Evolutionary conservation across 2,888 invertebrate species (phyloP).

Genomic region (Synergus itoensis): DNA sequence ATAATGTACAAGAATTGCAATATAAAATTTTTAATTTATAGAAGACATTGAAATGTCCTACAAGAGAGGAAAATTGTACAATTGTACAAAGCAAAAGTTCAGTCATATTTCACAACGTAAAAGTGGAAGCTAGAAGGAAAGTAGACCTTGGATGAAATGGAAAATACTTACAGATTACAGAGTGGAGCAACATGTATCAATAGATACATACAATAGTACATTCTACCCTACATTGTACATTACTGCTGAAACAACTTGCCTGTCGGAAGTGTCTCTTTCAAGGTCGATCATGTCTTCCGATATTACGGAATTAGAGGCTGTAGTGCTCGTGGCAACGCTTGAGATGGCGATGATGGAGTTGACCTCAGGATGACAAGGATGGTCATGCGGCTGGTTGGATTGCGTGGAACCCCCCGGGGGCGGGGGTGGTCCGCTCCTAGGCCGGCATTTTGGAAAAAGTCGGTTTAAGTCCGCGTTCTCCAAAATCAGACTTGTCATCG

Average conservation of each 20-base stretch:
- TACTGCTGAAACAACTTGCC: conserved; percentile 65
- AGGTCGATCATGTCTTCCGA: conserved; percentile 76
- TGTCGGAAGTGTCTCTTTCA: conserved; percentile 75
- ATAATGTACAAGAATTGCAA: too few species aligned
- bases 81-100: neutral
- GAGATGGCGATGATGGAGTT: conserved; percentile 60
- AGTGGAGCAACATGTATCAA: neutral
- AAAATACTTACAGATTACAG: neutral
- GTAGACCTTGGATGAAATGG: conserved; percentile 2
- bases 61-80: neutral
- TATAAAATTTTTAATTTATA: neutral
- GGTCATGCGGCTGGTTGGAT: conserved; percentile 73
- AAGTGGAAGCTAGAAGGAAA: neutral
- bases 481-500: conserved; percentile 78
- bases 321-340: conserved; percentile 62
- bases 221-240: conserved; percentile 10
- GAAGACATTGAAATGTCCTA: neutral
- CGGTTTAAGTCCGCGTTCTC: conserved; percentile 77
- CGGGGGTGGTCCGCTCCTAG: conserved; percentile 75
- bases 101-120: conserved; percentile 4
- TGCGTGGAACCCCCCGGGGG: conserved; percentile 70
- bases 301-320: conserved; percentile 60
- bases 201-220: neutral
- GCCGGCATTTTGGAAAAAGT: conserved; percentile 78
- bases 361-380: conserved; percentile 64